A percentile compares a stretch with the other conserved stretches of the same genome.
phyloP scores from a whole-genome alignment of 2,113 vertebrate genomes.

The Labeo rohita region DNA sequence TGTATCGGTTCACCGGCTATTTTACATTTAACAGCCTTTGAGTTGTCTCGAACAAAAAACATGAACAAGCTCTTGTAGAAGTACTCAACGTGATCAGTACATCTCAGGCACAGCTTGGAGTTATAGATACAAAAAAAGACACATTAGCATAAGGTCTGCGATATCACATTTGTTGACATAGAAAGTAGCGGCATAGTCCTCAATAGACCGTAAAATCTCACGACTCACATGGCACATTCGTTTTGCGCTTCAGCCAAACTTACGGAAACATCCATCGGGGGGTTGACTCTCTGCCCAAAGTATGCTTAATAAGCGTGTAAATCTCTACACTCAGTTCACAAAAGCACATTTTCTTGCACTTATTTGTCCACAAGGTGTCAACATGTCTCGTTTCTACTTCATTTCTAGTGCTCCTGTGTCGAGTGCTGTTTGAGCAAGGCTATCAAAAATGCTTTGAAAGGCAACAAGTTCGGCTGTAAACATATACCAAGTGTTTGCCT shows the following conservation, averaged over 20 bases:
- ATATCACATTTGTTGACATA: conserved; percentile 14
- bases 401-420: background rate
- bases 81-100: conserved; percentile 61
- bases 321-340: background rate
- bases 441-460: background rate
- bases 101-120: conserved; percentile 56
- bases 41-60: conserved; percentile 53
- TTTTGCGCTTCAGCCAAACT: background rate
- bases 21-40: conserved; percentile 73
- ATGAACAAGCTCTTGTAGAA: conserved; percentile 33
- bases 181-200: background rate
- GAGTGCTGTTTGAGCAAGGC: background rate
- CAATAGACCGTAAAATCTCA: background rate
- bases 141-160: background rate
- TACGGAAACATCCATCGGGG: background rate
- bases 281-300: background rate
- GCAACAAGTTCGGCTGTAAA: background rate
- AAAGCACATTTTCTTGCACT: background rate
- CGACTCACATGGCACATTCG: background rate
- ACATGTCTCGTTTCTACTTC: background rate
- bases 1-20: conserved; percentile 79
- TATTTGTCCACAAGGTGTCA: background rate
- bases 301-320: background rate
- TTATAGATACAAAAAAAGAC: conserved; percentile 19
- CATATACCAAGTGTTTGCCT: background rate